Evolutionary conservation across 2,888 invertebrate species (phyloP).

Genomic region (Dryococelus australis): DNA sequence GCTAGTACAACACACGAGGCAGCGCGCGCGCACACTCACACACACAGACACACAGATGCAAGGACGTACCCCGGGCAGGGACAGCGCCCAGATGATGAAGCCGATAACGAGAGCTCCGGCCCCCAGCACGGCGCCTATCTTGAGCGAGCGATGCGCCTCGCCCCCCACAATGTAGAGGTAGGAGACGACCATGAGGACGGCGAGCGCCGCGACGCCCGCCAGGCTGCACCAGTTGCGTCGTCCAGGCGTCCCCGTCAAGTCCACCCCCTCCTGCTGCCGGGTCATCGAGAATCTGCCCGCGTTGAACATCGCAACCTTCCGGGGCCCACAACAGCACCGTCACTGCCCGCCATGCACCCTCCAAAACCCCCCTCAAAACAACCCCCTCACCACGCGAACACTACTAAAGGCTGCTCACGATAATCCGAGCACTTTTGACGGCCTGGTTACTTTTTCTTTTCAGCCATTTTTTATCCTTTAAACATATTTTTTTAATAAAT

Average conservation of each 20-base stretch:
- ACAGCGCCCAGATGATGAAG: neutral
- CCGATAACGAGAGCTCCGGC: neutral
- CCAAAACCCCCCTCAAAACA: too few relatives aligned
- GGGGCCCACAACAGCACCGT: neutral
- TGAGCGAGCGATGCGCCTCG: neutral
- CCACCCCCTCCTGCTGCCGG: neutral
- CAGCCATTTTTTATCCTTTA: too few relatives aligned
- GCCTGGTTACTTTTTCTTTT: too few relatives aligned
- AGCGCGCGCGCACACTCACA: too few relatives aligned
- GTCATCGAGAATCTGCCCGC: neutral
- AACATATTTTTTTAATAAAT: too few relatives aligned
- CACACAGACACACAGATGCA: too few relatives aligned
- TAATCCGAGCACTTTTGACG: too few relatives aligned
- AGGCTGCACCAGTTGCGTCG: constrained; percentile 1
- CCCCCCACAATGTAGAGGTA: neutral
- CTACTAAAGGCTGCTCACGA: too few relatives aligned
- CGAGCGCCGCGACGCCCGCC: neutral
- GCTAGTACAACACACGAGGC: too few relatives aligned
- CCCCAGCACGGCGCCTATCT: neutral
- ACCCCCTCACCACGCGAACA: too few relatives aligned
- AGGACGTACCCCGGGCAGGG: neutral
- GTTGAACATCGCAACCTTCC: neutral
- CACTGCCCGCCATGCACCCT: too few relatives aligned
- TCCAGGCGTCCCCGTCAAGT: neutral
- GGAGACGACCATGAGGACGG: neutral